Conservation (phyloP, 2,888 invertebrate species). For the Hedychridium roseum region DNA sequence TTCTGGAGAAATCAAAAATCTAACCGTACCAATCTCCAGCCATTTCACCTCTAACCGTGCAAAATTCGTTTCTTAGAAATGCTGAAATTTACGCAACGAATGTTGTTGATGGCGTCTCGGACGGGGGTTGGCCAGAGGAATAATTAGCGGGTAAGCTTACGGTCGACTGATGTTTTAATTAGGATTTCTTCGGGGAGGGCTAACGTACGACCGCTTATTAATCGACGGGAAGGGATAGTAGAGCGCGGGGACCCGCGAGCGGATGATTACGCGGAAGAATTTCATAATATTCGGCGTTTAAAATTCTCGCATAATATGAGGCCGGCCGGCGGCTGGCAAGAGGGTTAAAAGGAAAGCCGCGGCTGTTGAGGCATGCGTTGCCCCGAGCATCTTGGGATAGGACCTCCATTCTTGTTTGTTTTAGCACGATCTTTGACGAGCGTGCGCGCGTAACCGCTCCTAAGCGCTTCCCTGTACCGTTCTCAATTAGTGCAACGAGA, state of each 20-base stretch:
- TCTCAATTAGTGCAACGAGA: too few species aligned
- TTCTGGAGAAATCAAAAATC: too few species aligned
- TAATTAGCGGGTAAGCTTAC: too few species aligned
- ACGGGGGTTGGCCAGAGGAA: too few species aligned
- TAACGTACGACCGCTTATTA: conserved; percentile 43
- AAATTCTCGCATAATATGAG: conserved; percentile 55
- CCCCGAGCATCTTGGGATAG: conserved; percentile 57
- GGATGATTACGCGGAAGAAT: conserved; percentile 52
- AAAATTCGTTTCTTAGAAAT: too few species aligned
- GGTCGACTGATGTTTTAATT: conserved; percentile 46
- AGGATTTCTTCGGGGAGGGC: conserved; percentile 42
- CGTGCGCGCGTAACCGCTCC: conserved; percentile 1
- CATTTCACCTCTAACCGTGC: too few species aligned
- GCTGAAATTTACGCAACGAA: too few species aligned
- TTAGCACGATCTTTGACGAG: conserved; percentile 41
- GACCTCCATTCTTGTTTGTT: conserved; percentile 56
- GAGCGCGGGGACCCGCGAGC: conserved; percentile 19
- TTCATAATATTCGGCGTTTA: conserved; percentile 56
- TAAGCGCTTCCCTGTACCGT: too few species aligned
- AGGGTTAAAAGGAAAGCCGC: conserved; percentile 18
- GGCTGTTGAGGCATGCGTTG: conserved; percentile 45
- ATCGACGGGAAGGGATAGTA: conserved; percentile 25
- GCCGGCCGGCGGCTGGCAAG: conserved; percentile 14
- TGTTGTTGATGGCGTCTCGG: too few species aligned
- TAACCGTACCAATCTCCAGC: too few species aligned